A percentile compares a stretch with the other conserved stretches of the same genome.
phyloP scores from a whole-genome alignment of 1,140 invertebrate species.

The Saccostrea glomerata region DNA sequence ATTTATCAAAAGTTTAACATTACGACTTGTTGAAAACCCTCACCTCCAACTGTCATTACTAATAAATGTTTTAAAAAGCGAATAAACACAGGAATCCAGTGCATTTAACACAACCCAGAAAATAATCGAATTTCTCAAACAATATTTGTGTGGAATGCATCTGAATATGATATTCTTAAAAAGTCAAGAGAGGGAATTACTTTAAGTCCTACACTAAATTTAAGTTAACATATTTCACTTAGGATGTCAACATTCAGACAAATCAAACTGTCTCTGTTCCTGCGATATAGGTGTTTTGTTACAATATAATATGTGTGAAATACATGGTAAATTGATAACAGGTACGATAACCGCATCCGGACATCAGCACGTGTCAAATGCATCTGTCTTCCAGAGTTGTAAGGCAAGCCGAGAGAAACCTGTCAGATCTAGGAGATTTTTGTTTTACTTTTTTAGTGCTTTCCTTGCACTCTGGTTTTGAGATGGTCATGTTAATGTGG shows the following conservation, averaged over 20 bases:
- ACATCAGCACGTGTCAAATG: neutral
- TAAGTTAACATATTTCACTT: neutral
- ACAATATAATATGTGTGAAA: slow-evolving; percentile 13
- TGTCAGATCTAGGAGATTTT: neutral
- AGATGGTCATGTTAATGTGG: too few relatives aligned
- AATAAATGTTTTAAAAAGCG: neutral
- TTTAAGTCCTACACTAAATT: neutral
- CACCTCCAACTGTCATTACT: slow-evolving; percentile 24
- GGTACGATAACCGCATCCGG: neutral
- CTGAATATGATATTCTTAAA: slow-evolving; percentile 1
- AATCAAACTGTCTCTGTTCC: neutral
- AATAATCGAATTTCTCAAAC: slow-evolving; percentile 24
- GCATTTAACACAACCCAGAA: neutral
- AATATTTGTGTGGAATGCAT: slow-evolving; percentile 14
- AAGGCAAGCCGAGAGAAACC: neutral
- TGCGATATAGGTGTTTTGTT: slow-evolving; percentile 19
- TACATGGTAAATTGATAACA: slow-evolving; percentile 6
- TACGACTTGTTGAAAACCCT: slow-evolving; percentile 16
- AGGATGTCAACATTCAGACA: slow-evolving; percentile 4
- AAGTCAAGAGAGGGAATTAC: neutral
- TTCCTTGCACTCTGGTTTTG: too few relatives aligned
- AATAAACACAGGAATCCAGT: slow-evolving; percentile 12
- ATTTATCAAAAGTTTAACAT: slow-evolving; percentile 33
- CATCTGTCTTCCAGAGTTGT: neutral
- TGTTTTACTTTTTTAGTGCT: neutral